Conservation (phyloP, 1,140 invertebrate species). For the Rhynchophorus ferrugineus region DNA sequence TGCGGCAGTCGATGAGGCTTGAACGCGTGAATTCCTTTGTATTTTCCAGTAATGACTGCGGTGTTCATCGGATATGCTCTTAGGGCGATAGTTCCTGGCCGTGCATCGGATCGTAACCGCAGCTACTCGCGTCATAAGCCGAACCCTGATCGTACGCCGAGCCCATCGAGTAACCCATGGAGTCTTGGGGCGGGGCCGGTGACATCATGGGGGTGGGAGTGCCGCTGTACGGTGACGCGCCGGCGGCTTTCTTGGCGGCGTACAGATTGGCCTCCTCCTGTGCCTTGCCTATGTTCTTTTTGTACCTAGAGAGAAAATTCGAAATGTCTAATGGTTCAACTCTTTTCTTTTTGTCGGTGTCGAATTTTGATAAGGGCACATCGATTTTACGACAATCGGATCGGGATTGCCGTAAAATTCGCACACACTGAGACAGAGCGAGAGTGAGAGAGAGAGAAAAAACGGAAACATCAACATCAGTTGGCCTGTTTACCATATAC, state of each 20-base stretch:
- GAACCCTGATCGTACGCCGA: conserved; percentile 78
- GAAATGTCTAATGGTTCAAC: conserved; percentile 11
- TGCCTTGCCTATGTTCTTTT: conserved; percentile 99
- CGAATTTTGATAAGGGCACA: neutral
- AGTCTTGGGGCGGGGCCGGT: conserved; percentile 81
- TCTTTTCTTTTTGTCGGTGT: conserved; percentile 5
- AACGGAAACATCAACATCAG: conserved; percentile 3
- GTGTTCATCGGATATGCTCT: too few relatives aligned
- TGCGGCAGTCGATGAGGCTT: too few relatives aligned
- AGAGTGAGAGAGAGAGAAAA: neutral
- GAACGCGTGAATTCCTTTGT: too few relatives aligned
- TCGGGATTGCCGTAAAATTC: neutral
- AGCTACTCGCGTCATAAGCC: conserved; percentile 76
- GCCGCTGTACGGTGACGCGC: conserved; percentile 85
- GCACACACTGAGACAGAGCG: too few relatives aligned
- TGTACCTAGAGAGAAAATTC: conserved; percentile 55
- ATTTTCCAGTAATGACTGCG: too few relatives aligned
- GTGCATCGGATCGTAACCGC: conserved; percentile 79
- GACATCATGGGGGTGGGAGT: conserved; percentile 91
- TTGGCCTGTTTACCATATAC: neutral
- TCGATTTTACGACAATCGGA: neutral
- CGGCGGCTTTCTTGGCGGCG: conserved; percentile 97
- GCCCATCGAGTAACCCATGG: conserved; percentile 81
- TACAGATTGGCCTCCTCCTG: conserved; percentile 99
- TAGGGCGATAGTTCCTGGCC: conserved; percentile 31